phyloP scores from a whole-genome alignment of 2,113 vertebrate species.

The Amphiprion ocellaris region DNA sequence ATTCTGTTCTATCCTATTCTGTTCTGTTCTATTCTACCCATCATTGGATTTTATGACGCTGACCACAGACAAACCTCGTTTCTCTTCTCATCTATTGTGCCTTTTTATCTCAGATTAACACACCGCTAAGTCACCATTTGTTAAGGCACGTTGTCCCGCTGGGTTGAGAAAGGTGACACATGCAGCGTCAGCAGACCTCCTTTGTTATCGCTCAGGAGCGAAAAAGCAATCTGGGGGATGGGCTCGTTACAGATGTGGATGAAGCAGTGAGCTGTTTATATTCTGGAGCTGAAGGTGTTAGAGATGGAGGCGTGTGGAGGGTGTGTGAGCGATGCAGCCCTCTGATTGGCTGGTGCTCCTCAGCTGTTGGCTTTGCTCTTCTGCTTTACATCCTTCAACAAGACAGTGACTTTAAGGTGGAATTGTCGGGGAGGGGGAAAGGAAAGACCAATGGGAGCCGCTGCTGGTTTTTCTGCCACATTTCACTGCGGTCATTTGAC shows the following conservation, averaged over 20 bases:
- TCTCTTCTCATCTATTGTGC: too few species aligned
- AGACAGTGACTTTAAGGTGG: background rate
- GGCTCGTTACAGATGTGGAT: background rate
- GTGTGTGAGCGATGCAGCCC: conserved; percentile 54
- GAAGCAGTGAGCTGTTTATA: conserved; percentile 20
- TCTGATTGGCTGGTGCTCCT: conserved; percentile 69
- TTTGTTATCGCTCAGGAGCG: background rate
- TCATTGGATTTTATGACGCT: too few species aligned
- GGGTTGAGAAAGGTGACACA: too few species aligned
- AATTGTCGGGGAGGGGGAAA: background rate
- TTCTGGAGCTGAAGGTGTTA: conserved; percentile 22
- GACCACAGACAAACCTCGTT: too few species aligned
- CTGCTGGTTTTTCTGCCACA: background rate
- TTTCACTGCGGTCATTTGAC: background rate
- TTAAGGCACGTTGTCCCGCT: too few species aligned
- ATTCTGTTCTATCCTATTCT: too few species aligned
- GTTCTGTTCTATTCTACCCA: too few species aligned
- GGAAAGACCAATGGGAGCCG: background rate
- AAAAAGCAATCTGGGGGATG: background rate
- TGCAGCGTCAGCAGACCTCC: background rate
- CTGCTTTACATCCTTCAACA: conserved; percentile 1
- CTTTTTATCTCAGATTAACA: background rate
- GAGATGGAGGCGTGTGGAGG: conserved; percentile 47
- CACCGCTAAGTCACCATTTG: too few species aligned
- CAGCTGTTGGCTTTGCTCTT: conserved; percentile 32